Conservation (phyloP, 2,888 invertebrate genomes). For the Limnephilus rhombicus region DNA sequence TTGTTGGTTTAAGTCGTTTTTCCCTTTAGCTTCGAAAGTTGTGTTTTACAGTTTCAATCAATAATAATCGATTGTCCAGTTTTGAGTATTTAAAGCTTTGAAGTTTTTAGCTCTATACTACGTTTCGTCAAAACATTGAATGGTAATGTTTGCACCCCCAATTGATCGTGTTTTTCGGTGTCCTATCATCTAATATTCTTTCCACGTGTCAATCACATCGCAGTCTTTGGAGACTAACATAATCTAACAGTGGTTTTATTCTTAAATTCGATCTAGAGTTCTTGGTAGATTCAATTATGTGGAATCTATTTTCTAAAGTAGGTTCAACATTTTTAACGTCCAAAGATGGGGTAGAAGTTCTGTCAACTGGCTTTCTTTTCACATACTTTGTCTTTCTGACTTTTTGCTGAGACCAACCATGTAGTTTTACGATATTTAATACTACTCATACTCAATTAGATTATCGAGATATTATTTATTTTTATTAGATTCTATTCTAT, state of each 20-base stretch:
- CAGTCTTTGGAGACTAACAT: neutral
- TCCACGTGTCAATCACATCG: neutral
- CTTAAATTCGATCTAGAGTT: neutral
- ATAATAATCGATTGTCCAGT: too few species aligned
- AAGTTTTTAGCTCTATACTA: too few species aligned
- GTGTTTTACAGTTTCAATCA: neutral
- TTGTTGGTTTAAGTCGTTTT: neutral
- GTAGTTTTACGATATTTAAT: too few species aligned
- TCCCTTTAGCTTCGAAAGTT: neutral
- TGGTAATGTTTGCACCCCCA: too few species aligned
- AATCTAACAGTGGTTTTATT: neutral
- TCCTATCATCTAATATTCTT: neutral
- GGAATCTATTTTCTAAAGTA: neutral
- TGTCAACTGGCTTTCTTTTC: too few species aligned
- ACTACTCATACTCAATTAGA: neutral
- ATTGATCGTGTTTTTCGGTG: neutral
- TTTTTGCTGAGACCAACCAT: too few species aligned
- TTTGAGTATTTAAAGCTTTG: too few species aligned
- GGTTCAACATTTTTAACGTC: neutral
- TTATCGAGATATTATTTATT: neutral
- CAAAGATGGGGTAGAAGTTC: too few species aligned
- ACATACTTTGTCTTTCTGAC: too few species aligned
- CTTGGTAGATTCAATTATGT: neutral
- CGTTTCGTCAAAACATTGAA: too few species aligned
- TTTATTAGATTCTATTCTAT: neutral